Percentiles rank a stretch among this genome's conserved stretches.
Conservation (phyloP, 2,113 vertebrate genomes). For the Columba janthina region DNA sequence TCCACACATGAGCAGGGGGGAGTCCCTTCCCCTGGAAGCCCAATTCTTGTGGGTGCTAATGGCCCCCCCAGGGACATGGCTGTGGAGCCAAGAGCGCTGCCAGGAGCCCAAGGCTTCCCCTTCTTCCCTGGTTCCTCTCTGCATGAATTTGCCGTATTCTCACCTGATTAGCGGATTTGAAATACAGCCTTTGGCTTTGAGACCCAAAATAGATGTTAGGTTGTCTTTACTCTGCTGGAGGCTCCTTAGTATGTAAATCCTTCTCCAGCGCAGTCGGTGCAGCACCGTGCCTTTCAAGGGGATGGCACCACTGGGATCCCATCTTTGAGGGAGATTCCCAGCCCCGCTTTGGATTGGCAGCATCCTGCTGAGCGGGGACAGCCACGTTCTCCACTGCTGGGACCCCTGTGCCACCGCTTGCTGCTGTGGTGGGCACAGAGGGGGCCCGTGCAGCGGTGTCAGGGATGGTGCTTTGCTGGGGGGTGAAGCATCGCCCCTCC, state of each 20-base stretch:
- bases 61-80: background rate
- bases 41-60: background rate
- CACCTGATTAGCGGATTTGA: background rate
- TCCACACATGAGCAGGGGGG: fast-evolving
- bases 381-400: fast-evolving
- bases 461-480: background rate
- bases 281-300: background rate
- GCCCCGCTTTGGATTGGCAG: fast-evolving
- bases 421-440: background rate
- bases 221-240: background rate
- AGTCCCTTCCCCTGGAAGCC: background rate
- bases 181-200: conserved; percentile 34
- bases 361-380: background rate
- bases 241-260: conserved; percentile 55
- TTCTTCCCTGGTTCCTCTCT: background rate
- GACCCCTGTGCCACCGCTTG: background rate
- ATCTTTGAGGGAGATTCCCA: background rate
- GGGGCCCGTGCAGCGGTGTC: fast-evolving
- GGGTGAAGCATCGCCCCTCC: background rate
- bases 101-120: background rate
- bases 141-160: background rate
- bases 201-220: conserved; percentile 22
- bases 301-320: background rate
- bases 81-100: background rate
- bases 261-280: background rate